phyloP scores from a whole-genome alignment of 2,113 vertebrate genomes.

The Prionailurus bengalensis region DNA sequence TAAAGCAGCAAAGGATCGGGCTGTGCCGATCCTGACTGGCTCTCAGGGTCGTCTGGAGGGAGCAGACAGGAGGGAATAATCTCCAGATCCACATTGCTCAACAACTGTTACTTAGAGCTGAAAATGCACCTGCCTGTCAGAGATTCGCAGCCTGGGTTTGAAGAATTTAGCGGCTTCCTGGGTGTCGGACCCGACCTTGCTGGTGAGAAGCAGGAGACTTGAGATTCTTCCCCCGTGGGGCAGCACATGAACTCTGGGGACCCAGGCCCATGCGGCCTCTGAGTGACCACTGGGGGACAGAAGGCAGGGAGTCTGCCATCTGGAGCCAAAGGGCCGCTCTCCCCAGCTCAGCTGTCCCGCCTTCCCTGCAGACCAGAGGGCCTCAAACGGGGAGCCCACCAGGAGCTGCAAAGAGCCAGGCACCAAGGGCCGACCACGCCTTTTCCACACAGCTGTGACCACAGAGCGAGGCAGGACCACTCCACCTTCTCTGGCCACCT shows the following conservation, averaged over 20 bases:
- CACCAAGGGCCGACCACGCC: not conserved
- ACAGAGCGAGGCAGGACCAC: rapidly evolving
- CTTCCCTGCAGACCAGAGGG: rapidly evolving
- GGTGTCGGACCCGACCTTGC: slow-evolving; percentile 38
- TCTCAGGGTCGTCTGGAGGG: not conserved
- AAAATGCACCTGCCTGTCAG: slow-evolving; percentile 58
- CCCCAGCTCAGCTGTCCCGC: rapidly evolving
- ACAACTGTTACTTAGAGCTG: slow-evolving; percentile 64
- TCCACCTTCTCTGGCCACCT: not conserved
- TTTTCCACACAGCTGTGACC: rapidly evolving
- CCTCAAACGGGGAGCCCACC: rapidly evolving
- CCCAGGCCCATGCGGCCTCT: rapidly evolving
- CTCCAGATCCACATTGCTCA: not conserved
- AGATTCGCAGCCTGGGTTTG: slow-evolving; percentile 52
- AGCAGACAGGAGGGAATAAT: not conserved
- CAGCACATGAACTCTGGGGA: not conserved
- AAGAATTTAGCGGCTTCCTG: slow-evolving; percentile 40
- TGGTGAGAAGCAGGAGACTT: not conserved
- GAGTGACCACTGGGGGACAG: rapidly evolving
- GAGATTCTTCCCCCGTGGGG: slow-evolving; percentile 3
- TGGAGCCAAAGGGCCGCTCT: rapidly evolving
- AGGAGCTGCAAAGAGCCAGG: rapidly evolving
- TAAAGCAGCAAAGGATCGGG: slow-evolving; percentile 35
- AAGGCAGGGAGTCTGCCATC: rapidly evolving
- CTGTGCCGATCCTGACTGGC: not conserved